Evolutionary conservation across 2,888 invertebrate species (phyloP).

Genomic region (Amblyjoppa fuscipennis): DNA sequence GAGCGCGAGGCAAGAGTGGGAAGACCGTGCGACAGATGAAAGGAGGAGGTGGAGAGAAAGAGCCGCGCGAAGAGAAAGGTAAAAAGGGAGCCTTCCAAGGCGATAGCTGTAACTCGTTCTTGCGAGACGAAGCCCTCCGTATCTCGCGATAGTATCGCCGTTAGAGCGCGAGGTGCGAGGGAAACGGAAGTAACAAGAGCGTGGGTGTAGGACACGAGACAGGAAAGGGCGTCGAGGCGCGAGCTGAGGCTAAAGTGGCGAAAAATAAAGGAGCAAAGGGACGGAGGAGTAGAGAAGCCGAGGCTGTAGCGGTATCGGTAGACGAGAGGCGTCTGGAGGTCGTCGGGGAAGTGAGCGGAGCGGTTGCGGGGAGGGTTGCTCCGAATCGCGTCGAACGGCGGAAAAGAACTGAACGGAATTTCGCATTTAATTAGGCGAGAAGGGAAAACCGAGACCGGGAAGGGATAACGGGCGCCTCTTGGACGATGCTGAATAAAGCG

Average conservation of each 20-base stretch:
- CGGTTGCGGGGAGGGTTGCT: neutral
- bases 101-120: slow-evolving; percentile 52
- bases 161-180: neutral
- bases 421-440: slow-evolving; percentile 80
- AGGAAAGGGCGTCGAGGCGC: slow-evolving; percentile 63
- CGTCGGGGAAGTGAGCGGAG: neutral
- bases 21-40: neutral
- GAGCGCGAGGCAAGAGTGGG: neutral
- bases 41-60: neutral
- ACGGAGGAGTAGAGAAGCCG: slow-evolving; percentile 73
- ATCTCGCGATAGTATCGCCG: slow-evolving; percentile 41
- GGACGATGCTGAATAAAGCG: slow-evolving; percentile 48
- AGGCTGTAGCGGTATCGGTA: slow-evolving; percentile 41
- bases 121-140: slow-evolving; percentile 24
- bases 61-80: slow-evolving; percentile 10
- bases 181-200: slow-evolving; percentile 26
- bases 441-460: slow-evolving; percentile 72
- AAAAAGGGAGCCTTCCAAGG: slow-evolving; percentile 20
- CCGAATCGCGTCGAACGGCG: slow-evolving; percentile 56
- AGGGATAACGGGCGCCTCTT: slow-evolving; percentile 46
- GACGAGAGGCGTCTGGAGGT: slow-evolving; percentile 63
- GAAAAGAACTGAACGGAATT: slow-evolving; percentile 78
- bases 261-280: slow-evolving; percentile 82
- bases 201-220: slow-evolving; percentile 3
- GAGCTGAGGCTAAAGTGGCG: slow-evolving; percentile 64